Percentiles rank a stretch among this genome's conserved stretches.
These are phyloP conservation scores for Desoria tigrina DNA, from an alignment of 2,888 invertebrate species.

Conservation along the genomic window DNA sequence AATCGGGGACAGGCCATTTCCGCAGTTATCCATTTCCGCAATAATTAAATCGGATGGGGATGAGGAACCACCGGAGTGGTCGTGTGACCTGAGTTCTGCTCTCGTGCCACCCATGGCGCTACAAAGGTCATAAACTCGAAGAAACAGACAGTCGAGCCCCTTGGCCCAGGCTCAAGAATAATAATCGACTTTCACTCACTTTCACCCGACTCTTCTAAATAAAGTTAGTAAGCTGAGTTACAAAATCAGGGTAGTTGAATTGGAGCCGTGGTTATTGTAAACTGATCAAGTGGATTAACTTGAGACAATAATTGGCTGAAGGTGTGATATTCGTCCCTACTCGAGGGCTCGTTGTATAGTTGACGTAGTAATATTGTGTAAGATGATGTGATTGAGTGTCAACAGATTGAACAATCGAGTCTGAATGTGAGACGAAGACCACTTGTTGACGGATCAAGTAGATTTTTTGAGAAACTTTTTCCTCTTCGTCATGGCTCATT, in stretches of 20 bases:
- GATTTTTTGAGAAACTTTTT: constrained; percentile 10
- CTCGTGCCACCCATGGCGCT: no score
- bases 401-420: constrained; percentile 14
- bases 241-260: no score
- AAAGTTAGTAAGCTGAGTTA: no score
- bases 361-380: background rate
- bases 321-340: background rate
- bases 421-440: constrained; percentile 19
- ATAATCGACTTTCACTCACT: no score
- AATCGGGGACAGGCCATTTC: background rate
- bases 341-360: background rate
- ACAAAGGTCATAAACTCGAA: no score
- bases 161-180: no score
- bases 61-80: no score
- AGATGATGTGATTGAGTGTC: constrained; percentile 4
- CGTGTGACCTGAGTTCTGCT: no score
- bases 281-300: constrained; percentile 1
- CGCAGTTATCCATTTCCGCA: background rate
- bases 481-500: constrained; percentile 5
- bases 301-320: constrained; percentile 3
- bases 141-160: no score
- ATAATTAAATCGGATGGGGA: no score
- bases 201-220: no score
- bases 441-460: constrained; percentile 32
- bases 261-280: no score